Conservation (phyloP, 2,888 invertebrate genomes). For the Pterostichus niger region DNA sequence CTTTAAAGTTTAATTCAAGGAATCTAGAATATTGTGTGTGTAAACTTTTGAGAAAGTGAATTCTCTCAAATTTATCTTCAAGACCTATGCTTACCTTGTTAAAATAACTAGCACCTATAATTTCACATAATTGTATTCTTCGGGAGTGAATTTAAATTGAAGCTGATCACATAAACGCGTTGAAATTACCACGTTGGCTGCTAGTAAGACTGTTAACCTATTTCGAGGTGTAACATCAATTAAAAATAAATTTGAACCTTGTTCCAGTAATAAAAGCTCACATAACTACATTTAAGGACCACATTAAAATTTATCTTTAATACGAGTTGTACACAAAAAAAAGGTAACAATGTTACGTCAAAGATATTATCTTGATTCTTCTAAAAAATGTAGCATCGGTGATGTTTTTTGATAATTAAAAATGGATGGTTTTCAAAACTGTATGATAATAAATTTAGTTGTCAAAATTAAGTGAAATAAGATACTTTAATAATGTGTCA, state of each 20-base stretch:
- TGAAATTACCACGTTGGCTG: conserved; percentile 39
- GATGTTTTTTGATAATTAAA: conserved; percentile 7
- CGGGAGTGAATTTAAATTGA: conserved; percentile 20
- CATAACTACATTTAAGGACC: conserved; percentile 44
- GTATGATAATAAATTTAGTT: conserved; percentile 36
- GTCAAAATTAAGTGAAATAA: conserved; percentile 53
- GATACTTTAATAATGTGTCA: conserved; percentile 38
- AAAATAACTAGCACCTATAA: not conserved
- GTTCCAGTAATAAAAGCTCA: conserved; percentile 54
- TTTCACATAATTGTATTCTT: conserved; percentile 30
- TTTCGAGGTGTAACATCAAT: conserved; percentile 61
- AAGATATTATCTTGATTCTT: not conserved
- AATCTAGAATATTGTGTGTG: too few species aligned
- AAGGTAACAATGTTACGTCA: not conserved
- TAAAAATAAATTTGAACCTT: conserved; percentile 65
- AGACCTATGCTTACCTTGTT: not conserved
- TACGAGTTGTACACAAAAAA: conserved; percentile 25
- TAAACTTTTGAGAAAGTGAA: too few species aligned
- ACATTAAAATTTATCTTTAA: conserved; percentile 40
- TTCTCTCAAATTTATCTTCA: too few species aligned
- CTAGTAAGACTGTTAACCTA: conserved; percentile 37
- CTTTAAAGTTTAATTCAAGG: too few species aligned
- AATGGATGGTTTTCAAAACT: conserved; percentile 17
- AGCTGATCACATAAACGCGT: conserved; percentile 28
- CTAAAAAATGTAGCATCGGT: too few species aligned